Conservation (phyloP, 2,797 vertebrate species). For the Schizothorax lantsangensis region DNA sequence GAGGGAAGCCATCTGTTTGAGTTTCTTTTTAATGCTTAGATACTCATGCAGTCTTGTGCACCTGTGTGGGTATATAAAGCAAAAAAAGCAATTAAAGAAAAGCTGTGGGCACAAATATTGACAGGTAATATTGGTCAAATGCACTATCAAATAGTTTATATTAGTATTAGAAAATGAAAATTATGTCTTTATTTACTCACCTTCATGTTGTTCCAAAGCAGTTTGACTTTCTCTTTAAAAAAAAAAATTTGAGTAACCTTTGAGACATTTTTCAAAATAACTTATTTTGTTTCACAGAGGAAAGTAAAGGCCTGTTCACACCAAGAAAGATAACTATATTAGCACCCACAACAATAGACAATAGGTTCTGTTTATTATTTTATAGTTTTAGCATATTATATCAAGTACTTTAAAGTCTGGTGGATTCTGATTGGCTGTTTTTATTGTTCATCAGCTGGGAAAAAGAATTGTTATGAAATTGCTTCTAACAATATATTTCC, state of each 20-base stretch:
- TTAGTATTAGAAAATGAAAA: not conserved
- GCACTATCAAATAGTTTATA: not conserved
- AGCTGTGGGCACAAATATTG: no score
- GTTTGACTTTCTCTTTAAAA: not conserved
- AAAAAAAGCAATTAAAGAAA: not conserved
- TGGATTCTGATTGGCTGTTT: not conserved
- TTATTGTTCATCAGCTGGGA: not conserved
- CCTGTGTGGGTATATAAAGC: slow-evolving; percentile 1
- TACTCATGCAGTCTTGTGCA: slow-evolving; percentile 4
- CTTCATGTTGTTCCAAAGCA: not conserved
- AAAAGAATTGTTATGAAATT: not conserved
- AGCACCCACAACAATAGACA: not conserved
- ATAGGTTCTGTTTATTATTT: not conserved
- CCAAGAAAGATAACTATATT: not conserved
- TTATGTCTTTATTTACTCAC: not conserved
- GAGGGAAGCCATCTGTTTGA: slow-evolving; percentile 26
- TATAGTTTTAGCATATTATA: not conserved
- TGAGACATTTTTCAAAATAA: not conserved
- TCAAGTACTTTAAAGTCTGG: not conserved
- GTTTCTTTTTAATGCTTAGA: slow-evolving; percentile 11
- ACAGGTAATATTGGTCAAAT: not conserved
- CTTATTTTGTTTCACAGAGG: not conserved
- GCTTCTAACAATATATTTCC: not conserved
- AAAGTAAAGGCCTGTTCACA: not conserved
- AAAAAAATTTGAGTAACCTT: no score